Percentiles rank a stretch among this genome's conserved stretches.
Conservation (phyloP, 1,140 invertebrate genomes). For the Yoshiicerus persimilis region DNA sequence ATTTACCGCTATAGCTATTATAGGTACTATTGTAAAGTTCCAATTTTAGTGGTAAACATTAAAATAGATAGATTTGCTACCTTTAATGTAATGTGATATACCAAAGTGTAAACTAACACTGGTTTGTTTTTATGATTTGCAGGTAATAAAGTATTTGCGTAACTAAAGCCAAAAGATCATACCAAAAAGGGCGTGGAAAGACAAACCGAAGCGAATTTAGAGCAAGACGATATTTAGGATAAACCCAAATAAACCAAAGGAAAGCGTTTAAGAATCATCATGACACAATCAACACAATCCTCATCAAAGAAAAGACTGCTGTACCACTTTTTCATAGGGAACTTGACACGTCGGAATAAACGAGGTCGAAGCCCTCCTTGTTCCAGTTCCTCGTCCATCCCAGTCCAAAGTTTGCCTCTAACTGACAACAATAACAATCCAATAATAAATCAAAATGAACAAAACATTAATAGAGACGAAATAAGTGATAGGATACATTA, state of each 20-base stretch:
- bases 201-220: not conserved
- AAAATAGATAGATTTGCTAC: no score
- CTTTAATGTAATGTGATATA: no score
- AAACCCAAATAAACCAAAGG: not conserved
- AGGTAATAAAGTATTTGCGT: not conserved
- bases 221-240: not conserved
- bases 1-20: not conserved
- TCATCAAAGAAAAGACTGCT: constrained; percentile 10
- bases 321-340: not conserved
- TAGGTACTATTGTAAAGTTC: no score
- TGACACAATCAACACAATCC: constrained; percentile 19
- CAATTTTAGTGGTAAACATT: no score
- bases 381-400: not conserved
- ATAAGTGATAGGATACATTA: constrained; percentile 6
- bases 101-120: no score
- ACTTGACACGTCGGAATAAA: not conserved
- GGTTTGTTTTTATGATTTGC: not conserved
- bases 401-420: not conserved
- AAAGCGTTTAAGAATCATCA: not conserved
- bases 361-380: not conserved
- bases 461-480: not conserved
- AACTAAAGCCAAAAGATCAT: not conserved
- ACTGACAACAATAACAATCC: not conserved
- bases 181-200: not conserved
- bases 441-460: not conserved